These are phyloP conservation scores for Formica selysi DNA, from an alignment of 1,140 invertebrate genomes.

Conservation along the genomic window DNA sequence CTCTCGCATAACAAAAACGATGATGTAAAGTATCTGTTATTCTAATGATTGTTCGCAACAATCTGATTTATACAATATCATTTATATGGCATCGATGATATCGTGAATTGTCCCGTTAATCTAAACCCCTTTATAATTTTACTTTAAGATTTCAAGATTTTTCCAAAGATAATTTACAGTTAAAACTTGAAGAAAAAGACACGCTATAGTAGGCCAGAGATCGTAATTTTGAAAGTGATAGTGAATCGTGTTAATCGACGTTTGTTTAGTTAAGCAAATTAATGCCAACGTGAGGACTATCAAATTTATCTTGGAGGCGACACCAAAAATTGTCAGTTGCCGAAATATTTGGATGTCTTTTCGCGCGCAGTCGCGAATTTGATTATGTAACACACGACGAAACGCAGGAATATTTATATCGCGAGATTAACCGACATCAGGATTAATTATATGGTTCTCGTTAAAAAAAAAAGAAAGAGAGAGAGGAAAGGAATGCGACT, in stretches of 20 bases:
- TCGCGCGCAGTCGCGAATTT: conserved; percentile 27
- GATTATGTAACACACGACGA: neutral
- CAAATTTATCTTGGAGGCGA: neutral
- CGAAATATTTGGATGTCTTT: conserved; percentile 27
- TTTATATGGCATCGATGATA: neutral
- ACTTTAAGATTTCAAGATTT: neutral
- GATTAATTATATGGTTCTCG: neutral
- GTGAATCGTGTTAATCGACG: neutral
- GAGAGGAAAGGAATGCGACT: conserved; percentile 19
- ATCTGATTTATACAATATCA: neutral
- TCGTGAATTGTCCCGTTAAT: neutral
- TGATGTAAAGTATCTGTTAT: neutral
- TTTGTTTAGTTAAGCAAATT: neutral
- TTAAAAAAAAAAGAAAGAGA: neutral
- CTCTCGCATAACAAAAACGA: neutral
- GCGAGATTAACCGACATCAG: conserved; percentile 7
- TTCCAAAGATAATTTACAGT: neutral
- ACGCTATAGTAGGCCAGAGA: neutral
- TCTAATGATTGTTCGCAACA: neutral
- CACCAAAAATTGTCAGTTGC: neutral
- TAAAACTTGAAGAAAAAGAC: neutral
- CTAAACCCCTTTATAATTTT: neutral
- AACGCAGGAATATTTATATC: neutral
- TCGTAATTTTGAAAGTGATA: neutral
- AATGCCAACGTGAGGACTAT: neutral